Conservation (phyloP, 2,888 invertebrate genomes). For the Digitonthophagus gazella region DNA sequence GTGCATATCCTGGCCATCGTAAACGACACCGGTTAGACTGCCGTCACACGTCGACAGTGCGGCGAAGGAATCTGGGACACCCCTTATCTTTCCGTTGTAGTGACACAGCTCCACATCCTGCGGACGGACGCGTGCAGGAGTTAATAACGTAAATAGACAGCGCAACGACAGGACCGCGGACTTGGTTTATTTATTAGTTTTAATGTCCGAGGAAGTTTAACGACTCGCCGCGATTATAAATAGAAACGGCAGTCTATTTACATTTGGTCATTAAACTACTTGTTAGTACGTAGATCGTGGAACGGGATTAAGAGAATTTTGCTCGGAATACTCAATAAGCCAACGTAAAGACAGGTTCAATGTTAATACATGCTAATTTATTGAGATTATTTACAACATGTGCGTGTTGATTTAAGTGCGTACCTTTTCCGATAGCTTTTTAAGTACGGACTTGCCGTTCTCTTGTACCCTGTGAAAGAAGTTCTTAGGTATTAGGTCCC, state of each 20-base stretch:
- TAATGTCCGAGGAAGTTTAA: too few relatives aligned
- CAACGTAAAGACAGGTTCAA: neutral
- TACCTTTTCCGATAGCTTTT: conserved; percentile 49
- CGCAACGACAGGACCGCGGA: neutral
- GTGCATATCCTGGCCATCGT: conserved; percentile 72
- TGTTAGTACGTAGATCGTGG: too few relatives aligned
- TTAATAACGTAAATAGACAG: neutral
- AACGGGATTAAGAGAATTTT: too few relatives aligned
- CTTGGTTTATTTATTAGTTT: too few relatives aligned
- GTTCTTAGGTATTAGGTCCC: conserved; percentile 66
- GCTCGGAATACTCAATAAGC: neutral
- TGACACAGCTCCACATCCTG: conserved; percentile 75
- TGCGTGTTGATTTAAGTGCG: conserved; percentile 50
- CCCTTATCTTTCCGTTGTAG: conserved; percentile 73
- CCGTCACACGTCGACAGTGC: conserved; percentile 79
- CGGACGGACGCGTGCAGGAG: conserved; percentile 10
- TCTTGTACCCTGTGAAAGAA: conserved; percentile 64
- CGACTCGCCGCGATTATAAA: too few relatives aligned
- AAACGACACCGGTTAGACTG: conserved; percentile 74
- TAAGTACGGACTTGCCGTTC: conserved; percentile 56
- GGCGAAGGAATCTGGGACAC: conserved; percentile 70
- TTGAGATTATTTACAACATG: conserved; percentile 39
- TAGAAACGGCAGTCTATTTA: too few relatives aligned
- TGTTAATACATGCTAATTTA: neutral
- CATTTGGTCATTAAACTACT: too few relatives aligned